A percentile compares a stretch with the other conserved stretches of the same genome.
Conservation (phyloP, 2,888 invertebrate species). For the Salticus scenicus region DNA sequence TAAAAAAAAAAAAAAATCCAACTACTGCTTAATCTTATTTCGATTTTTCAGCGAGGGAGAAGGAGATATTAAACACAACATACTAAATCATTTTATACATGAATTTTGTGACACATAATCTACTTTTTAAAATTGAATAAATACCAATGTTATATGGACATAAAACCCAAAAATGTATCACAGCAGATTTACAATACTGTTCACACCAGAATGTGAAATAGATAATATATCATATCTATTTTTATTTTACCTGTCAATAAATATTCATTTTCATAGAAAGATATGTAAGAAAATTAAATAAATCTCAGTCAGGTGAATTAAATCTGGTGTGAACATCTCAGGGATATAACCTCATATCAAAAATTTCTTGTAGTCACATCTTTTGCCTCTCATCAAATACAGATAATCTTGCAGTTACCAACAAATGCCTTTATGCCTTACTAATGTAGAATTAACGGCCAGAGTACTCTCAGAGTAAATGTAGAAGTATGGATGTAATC, state of each 20-base stretch:
- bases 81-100: no score
- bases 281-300: no score
- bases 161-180: slow-evolving; percentile 53
- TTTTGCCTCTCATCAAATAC: background rate
- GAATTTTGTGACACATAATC: slow-evolving; percentile 30
- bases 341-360: slow-evolving; percentile 31
- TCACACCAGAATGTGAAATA: slow-evolving; percentile 40
- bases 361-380: slow-evolving; percentile 25
- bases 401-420: background rate
- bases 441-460: slow-evolving; percentile 34
- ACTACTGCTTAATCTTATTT: no score
- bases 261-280: background rate
- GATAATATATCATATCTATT: background rate
- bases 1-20: no score
- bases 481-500: background rate
- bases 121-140: slow-evolving; percentile 2
- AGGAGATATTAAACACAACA: no score
- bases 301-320: background rate
- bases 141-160: slow-evolving; percentile 20
- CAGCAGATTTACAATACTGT: slow-evolving; percentile 46
- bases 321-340: slow-evolving; percentile 53
- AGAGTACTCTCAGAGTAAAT: slow-evolving; percentile 8
- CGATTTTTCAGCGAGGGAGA: no score
- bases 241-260: background rate
- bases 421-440: background rate